Conservation (phyloP, 2,888 invertebrate species). For the Beris chalybata region DNA sequence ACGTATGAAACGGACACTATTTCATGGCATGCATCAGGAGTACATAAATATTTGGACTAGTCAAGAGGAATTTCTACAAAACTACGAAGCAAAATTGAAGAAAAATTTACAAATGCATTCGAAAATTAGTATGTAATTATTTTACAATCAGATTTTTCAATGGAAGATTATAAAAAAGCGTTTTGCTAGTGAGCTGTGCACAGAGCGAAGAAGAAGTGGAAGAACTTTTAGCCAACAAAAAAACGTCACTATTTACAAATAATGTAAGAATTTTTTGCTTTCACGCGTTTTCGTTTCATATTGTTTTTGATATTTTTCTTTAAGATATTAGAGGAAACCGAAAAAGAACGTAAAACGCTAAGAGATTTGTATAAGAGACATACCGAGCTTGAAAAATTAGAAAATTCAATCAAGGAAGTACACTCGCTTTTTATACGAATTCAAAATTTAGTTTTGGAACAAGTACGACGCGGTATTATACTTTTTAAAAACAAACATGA, state of each 20-base stretch:
- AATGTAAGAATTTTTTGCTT: constrained; percentile 50
- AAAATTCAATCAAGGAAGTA: constrained; percentile 55
- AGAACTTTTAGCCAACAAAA: constrained; percentile 53
- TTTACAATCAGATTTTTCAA: background rate
- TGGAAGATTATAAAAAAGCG: background rate
- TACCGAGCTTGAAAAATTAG: constrained; percentile 53
- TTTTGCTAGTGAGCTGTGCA: constrained; percentile 50
- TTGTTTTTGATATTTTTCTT: too few species aligned
- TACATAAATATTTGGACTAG: constrained; percentile 54
- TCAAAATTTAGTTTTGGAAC: constrained; percentile 55
- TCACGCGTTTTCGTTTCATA: background rate
- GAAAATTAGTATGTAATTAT: constrained; percentile 50
- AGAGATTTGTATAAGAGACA: constrained; percentile 54
- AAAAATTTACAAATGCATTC: constrained; percentile 54
- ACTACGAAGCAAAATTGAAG: constrained; percentile 53
- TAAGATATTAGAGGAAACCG: constrained; percentile 55
- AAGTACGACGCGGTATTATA: constrained; percentile 42
- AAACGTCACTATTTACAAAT: constrained; percentile 54
- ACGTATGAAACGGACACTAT: constrained; percentile 54
- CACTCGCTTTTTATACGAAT: constrained; percentile 55
- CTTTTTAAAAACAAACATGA: background rate
- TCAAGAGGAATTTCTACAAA: constrained; percentile 52
- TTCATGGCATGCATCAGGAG: constrained; percentile 54
- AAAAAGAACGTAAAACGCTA: constrained; percentile 52
- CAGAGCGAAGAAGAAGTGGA: constrained; percentile 56